Conservation (phyloP, 2,797 vertebrate species). For the Coracias cyanogaster region DNA sequence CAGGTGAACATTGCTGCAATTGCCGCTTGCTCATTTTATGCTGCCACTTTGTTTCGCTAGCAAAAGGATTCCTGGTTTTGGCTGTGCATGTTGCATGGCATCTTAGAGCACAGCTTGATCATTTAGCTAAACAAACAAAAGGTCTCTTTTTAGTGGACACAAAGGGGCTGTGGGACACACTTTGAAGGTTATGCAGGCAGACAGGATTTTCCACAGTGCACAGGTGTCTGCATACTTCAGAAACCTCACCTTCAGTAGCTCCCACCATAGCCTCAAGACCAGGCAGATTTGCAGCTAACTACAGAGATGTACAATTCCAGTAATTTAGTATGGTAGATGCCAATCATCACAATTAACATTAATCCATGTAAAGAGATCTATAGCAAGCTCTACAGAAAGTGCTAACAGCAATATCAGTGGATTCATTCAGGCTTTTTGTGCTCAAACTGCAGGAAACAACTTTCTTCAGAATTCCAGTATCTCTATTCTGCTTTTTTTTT, state of each 20-base stretch:
- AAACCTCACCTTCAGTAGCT: background rate
- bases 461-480: background rate
- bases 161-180: background rate
- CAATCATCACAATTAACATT: background rate
- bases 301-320: background rate
- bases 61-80: background rate
- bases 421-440: background rate
- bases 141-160: background rate
- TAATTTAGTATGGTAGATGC: background rate
- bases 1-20: background rate
- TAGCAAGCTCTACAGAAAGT: background rate
- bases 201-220: background rate
- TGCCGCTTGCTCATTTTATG: background rate
- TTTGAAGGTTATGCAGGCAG: background rate
- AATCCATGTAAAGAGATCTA: background rate
- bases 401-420: background rate
- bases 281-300: background rate
- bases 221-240: background rate
- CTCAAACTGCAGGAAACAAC: background rate
- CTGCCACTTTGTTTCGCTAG: background rate
- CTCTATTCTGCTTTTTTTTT: background rate
- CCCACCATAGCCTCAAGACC: background rate
- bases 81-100: accelerated
- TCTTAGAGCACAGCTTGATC: background rate
- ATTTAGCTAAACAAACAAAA: background rate